These are phyloP conservation scores for Parus major DNA, from an alignment of 2,113 vertebrate genomes.

Conservation along the genomic window DNA sequence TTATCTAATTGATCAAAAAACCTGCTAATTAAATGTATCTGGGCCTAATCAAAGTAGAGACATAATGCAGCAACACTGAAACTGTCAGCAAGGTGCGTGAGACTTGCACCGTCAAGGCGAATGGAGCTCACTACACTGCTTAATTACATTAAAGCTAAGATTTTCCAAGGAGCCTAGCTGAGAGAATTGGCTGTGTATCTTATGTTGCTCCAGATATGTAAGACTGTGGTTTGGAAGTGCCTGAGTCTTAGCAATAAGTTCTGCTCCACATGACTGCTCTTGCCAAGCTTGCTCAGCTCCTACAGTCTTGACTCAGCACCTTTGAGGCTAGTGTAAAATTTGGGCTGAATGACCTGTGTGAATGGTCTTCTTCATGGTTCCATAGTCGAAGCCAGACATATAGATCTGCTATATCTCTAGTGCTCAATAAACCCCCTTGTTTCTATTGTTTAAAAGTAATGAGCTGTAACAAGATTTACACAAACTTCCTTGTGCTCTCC, in stretches of 20 bases:
- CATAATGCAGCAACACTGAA: slow-evolving; percentile 42
- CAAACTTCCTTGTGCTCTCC: background rate
- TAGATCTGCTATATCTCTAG: background rate
- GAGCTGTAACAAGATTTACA: background rate
- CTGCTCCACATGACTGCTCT: background rate
- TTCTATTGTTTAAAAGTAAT: background rate
- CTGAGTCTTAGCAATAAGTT: background rate
- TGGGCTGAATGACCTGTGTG: background rate
- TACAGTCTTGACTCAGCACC: background rate
- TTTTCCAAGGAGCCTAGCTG: background rate
- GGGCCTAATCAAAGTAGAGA: slow-evolving; percentile 67
- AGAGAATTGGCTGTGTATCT: background rate
- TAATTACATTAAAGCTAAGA: slow-evolving; percentile 36
- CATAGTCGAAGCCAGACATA: background rate
- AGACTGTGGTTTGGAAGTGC: background rate
- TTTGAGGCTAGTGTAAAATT: background rate
- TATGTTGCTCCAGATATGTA: background rate
- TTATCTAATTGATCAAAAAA: slow-evolving; percentile 72
- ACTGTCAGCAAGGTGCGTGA: background rate
- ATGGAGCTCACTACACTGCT: background rate
- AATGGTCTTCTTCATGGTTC: background rate
- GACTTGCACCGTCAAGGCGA: background rate
- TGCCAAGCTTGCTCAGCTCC: background rate
- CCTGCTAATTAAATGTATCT: slow-evolving; percentile 76
- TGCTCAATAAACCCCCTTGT: background rate